Percentiles rank a stretch among this genome's conserved stretches.
Evolutionary conservation across 2,797 vertebrate genomes (phyloP).

Genomic region (Anguilla obscura): DNA sequence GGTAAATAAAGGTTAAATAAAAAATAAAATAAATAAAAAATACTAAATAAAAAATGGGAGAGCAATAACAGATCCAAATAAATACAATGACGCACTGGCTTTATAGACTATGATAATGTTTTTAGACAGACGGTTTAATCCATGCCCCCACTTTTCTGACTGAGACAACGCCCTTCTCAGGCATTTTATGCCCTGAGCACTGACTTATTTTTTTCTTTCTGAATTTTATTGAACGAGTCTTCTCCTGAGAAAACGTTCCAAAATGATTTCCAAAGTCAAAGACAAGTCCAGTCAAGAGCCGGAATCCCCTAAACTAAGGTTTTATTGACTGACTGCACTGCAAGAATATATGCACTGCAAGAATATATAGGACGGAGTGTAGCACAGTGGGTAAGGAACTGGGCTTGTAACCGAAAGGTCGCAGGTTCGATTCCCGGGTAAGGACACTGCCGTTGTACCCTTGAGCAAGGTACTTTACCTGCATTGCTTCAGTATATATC

Average conservation of each 20-base stretch:
- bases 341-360: too few species aligned
- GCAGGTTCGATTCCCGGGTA: too few species aligned
- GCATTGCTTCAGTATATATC: too few species aligned
- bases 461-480: too few species aligned
- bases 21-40: neutral
- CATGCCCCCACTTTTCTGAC: neutral
- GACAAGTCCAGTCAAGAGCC: slow-evolving; percentile 43
- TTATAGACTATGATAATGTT: neutral
- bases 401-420: too few species aligned
- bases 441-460: too few species aligned
- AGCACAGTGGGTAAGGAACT: too few species aligned
- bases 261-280: slow-evolving; percentile 4
- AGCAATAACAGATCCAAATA: neutral
- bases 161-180: slow-evolving; percentile 24
- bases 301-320: neutral
- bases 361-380: too few species aligned
- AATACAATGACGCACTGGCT: neutral
- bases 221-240: slow-evolving; percentile 19
- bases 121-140: neutral
- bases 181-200: slow-evolving; percentile 21
- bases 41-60: slow-evolving; percentile 4
- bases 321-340: neutral
- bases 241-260: slow-evolving; percentile 20
- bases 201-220: slow-evolving; percentile 9
- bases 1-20: too few species aligned